These are phyloP conservation scores for Chromobotia macracanthus DNA, from an alignment of 2,797 vertebrate species.

Conservation along the genomic window DNA sequence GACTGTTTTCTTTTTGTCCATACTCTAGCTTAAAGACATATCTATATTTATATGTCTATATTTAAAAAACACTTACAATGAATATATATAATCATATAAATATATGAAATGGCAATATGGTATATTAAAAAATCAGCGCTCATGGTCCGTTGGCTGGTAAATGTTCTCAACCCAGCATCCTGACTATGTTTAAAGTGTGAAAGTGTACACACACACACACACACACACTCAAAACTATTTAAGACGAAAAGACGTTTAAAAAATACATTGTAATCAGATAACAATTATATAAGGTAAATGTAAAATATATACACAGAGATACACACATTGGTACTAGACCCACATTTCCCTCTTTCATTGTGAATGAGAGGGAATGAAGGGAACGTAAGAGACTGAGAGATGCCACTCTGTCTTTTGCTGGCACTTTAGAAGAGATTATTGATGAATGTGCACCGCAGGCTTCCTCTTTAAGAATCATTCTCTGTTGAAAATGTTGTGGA, in stretches of 20 bases:
- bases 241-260: no score
- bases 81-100: no score
- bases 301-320: background rate
- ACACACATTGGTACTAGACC: background rate
- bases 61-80: no score
- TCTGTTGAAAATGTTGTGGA: slow-evolving; percentile 68
- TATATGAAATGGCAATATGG: no score
- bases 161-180: slow-evolving; percentile 11
- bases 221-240: no score
- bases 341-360: no score
- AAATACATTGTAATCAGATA: background rate
- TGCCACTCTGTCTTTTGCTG: slow-evolving; percentile 8
- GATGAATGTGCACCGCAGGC: slow-evolving; percentile 51
- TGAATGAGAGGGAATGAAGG: background rate
- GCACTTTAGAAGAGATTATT: slow-evolving; percentile 51
- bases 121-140: no score
- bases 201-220: background rate
- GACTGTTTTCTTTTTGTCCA: no score
- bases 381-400: background rate
- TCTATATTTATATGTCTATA: no score
- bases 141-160: background rate
- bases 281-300: background rate
- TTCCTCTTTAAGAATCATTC: slow-evolving; percentile 65
- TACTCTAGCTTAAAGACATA: no score
- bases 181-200: background rate